These are phyloP conservation scores for Eupristina koningsbergeri DNA, from an alignment of 1,140 invertebrate species.

Conservation along the genomic window DNA sequence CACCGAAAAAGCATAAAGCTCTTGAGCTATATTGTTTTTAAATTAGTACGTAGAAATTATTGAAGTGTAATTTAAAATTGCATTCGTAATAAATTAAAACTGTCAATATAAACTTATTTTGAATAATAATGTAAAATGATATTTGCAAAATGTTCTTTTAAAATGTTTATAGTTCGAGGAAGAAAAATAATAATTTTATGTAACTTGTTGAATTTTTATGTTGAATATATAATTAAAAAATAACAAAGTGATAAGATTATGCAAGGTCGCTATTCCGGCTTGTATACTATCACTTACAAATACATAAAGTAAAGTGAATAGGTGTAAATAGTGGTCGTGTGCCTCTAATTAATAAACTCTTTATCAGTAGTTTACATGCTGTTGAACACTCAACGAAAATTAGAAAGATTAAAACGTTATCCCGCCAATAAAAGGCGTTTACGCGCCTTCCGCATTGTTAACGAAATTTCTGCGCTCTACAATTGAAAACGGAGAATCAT, in stretches of 20 bases:
- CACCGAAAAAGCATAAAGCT: not conserved
- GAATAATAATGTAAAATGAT: too few species aligned
- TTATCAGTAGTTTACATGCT: conserved; percentile 19
- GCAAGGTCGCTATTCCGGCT: not conserved
- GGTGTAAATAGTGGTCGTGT: conserved; percentile 34
- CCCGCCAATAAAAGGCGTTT: not conserved
- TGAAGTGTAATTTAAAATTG: too few species aligned
- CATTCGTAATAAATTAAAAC: too few species aligned
- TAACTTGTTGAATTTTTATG: too few species aligned
- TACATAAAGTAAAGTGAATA: too few species aligned
- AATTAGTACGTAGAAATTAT: too few species aligned
- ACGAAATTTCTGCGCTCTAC: not conserved
- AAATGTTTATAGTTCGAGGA: too few species aligned
- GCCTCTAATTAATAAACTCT: conserved; percentile 38
- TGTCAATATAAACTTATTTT: too few species aligned
- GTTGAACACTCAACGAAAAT: not conserved
- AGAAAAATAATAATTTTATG: too few species aligned
- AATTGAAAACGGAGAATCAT: not conserved
- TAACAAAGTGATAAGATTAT: conserved; percentile 33
- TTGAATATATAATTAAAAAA: too few species aligned
- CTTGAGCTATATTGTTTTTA: too few species aligned
- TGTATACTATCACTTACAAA: not conserved
- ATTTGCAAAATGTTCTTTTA: too few species aligned
- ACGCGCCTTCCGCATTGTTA: conserved; percentile 4
- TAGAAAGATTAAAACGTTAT: conserved; percentile 8